Evolutionary conservation across 2,113 vertebrate genomes (phyloP).

Genomic region (Anthoscopus minutus): DNA sequence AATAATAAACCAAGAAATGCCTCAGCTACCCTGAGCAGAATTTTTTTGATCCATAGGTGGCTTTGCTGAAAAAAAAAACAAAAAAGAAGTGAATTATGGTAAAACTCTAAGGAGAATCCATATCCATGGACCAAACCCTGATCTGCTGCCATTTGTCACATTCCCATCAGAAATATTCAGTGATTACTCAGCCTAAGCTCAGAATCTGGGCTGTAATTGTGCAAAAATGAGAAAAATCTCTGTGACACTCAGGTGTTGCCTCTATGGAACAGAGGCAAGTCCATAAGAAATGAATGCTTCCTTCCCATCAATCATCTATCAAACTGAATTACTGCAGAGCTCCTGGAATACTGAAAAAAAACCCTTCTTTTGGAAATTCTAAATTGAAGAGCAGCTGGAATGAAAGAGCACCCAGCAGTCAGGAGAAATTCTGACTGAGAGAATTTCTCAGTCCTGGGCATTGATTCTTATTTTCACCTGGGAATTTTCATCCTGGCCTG

Average conservation of each 20-base stretch:
- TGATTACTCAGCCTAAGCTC: background rate
- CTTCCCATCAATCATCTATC: background rate
- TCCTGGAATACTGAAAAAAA: background rate
- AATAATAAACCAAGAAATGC: background rate
- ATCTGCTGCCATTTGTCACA: background rate
- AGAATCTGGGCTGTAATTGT: background rate
- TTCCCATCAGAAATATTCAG: background rate
- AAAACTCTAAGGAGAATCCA: background rate
- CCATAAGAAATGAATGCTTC: background rate
- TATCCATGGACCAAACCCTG: background rate
- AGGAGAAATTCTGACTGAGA: background rate
- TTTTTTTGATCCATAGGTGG: background rate
- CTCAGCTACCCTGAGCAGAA: accelerated
- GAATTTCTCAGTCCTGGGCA: background rate
- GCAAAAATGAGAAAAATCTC: background rate
- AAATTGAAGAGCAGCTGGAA: background rate
- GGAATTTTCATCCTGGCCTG: background rate
- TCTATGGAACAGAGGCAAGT: background rate
- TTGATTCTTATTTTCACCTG: background rate
- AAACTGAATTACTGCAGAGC: background rate
- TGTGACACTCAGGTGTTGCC: background rate
- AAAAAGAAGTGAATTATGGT: background rate
- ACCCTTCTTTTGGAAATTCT: background rate
- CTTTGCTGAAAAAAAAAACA: background rate
- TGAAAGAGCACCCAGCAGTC: background rate